These are phyloP conservation scores for Musca vetustissima DNA, from an alignment of 1,140 invertebrate genomes.

Conservation along the genomic window DNA sequence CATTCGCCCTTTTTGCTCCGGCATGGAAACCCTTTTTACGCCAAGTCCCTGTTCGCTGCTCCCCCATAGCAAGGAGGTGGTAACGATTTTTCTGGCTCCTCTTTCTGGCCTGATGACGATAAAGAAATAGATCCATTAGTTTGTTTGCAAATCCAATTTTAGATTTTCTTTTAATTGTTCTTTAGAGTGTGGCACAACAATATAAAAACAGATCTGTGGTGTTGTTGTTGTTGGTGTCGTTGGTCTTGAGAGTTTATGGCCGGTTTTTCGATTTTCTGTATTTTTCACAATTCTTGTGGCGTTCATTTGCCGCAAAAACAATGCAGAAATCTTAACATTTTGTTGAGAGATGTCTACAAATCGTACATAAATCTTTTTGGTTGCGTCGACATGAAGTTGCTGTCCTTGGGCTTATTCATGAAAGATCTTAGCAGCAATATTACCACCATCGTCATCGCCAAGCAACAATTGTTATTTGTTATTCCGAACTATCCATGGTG, in stretches of 20 bases:
- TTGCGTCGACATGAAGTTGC: slow-evolving; percentile 22
- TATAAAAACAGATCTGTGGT: no score
- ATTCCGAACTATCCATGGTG: no score
- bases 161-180: slow-evolving; percentile 17
- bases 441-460: background rate
- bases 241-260: background rate
- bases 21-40: no score
- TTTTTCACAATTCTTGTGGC: no score
- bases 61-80: no score
- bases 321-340: slow-evolving; percentile 17
- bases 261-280: background rate
- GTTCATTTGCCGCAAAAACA: no score
- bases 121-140: no score
- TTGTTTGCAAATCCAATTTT: slow-evolving; percentile 2
- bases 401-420: slow-evolving; percentile 23
- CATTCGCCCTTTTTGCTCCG: background rate
- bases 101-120: background rate
- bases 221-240: slow-evolving; percentile 2
- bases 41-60: no score
- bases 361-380: slow-evolving; percentile 23
- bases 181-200: background rate
- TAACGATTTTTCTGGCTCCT: slow-evolving; percentile 5
- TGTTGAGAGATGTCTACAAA: slow-evolving; percentile 22
- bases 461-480: no score
- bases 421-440: slow-evolving; percentile 11